Percentiles rank a stretch among this genome's conserved stretches.
Evolutionary conservation across 2,888 invertebrate genomes (phyloP).

Genomic region (Trachelus iudaicus): DNA sequence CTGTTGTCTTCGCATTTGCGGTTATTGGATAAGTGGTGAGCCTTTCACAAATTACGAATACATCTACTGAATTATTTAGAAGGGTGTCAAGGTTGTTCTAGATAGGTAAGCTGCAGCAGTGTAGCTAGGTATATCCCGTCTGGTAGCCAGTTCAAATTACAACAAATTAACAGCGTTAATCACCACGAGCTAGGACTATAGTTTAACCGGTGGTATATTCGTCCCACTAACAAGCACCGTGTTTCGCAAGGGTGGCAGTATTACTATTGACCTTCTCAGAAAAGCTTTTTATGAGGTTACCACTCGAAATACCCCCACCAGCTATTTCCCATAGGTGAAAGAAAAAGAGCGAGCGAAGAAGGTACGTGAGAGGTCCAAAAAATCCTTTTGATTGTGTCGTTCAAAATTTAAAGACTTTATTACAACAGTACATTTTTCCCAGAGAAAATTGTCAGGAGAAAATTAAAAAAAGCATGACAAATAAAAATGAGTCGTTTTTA

Average conservation of each 20-base stretch:
- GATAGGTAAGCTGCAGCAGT: background rate
- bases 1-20: slow-evolving; percentile 25
- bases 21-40: slow-evolving; percentile 11
- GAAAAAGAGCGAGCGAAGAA: background rate
- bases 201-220: slow-evolving; percentile 35
- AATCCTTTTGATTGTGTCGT: background rate
- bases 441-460: background rate
- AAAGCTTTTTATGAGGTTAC: background rate
- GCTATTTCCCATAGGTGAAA: background rate
- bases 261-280: slow-evolving; percentile 30
- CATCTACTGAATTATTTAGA: slow-evolving; percentile 56
- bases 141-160: slow-evolving; percentile 51
- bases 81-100: slow-evolving; percentile 24
- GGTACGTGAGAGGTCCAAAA: background rate
- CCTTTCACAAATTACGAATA: slow-evolving; percentile 51
- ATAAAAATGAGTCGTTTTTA: background rate
- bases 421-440: background rate
- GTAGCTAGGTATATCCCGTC: slow-evolving; percentile 2
- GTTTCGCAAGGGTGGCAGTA: slow-evolving; percentile 18
- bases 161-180: slow-evolving; percentile 62
- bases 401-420: background rate
- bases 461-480: background rate
- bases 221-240: slow-evolving; percentile 9
- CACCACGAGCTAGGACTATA: slow-evolving; percentile 43
- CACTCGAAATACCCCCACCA: background rate